phyloP scores from a whole-genome alignment of 2,113 vertebrate species.

The Ptilonorhynchus violaceus region DNA sequence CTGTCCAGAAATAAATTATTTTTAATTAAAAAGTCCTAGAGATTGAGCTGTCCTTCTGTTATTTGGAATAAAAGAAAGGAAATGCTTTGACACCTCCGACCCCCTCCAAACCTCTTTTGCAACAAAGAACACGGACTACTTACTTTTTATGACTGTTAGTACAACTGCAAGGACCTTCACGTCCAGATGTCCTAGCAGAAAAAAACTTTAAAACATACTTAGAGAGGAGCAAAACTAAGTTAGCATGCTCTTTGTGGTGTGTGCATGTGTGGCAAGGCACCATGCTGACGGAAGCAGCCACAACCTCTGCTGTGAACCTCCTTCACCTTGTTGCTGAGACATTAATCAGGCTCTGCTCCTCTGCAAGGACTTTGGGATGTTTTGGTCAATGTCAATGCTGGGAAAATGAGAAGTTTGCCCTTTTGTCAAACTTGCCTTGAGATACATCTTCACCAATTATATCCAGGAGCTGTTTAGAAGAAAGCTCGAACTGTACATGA shows the following conservation, averaged over 20 bases:
- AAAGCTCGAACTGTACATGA: neutral
- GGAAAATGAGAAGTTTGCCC: conserved; percentile 64
- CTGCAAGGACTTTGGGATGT: conserved; percentile 35
- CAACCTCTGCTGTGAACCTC: neutral
- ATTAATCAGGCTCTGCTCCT: conserved; percentile 49
- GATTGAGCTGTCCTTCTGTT: neutral
- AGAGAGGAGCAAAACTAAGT: neutral
- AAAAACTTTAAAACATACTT: neutral
- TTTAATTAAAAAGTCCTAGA: neutral
- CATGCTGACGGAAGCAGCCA: neutral
- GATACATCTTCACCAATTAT: conserved; percentile 49
- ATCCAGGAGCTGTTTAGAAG: neutral
- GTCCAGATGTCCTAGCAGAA: neutral
- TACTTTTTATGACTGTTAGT: neutral
- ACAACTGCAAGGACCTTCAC: neutral
- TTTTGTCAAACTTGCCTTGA: conserved; percentile 62
- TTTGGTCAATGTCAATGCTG: conserved; percentile 38
- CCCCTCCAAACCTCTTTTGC: neutral
- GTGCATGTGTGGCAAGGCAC: neutral
- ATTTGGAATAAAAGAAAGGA: neutral
- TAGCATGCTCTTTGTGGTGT: neutral
- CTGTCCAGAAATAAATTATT: neutral
- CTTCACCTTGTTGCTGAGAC: conserved; percentile 7
- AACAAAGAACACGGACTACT: neutral
- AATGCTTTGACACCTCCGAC: neutral